Conservation (phyloP, 2,113 vertebrate species). For the Sphaerodactylus townsendi region DNA sequence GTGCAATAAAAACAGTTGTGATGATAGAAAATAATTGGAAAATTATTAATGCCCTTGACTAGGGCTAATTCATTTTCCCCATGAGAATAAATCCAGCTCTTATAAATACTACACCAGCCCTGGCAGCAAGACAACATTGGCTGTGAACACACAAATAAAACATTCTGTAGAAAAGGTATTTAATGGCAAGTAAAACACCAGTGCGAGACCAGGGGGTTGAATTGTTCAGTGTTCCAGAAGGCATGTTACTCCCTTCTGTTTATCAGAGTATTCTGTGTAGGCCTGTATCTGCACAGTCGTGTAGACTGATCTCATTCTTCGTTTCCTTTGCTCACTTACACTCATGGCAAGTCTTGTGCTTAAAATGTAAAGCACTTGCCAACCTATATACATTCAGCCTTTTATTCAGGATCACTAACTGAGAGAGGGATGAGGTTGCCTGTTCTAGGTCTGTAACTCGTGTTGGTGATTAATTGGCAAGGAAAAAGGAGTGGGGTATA, state of each 20-base stretch:
- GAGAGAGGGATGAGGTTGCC: not conserved
- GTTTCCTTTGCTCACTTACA: not conserved
- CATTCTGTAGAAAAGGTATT: constrained; percentile 3
- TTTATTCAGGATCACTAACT: not conserved
- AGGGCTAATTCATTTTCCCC: constrained; percentile 6
- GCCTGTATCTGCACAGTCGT: not conserved
- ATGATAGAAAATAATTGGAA: constrained; percentile 16
- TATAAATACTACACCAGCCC: not conserved
- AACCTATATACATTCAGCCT: not conserved
- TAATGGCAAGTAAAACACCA: constrained; percentile 2
- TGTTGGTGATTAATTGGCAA: not conserved
- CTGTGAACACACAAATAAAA: not conserved
- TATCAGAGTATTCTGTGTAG: not conserved
- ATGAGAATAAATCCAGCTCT: not conserved
- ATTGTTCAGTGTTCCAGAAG: not conserved
- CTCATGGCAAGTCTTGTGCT: not conserved
- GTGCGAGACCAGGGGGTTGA: not conserved
- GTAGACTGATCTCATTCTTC: not conserved
- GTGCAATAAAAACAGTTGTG: not conserved
- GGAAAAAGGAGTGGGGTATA: not conserved
- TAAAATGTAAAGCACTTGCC: not conserved
- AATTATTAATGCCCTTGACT: constrained; percentile 5
- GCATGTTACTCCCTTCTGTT: not conserved
- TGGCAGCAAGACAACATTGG: not conserved
- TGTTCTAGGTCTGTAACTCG: not conserved